Percentiles rank a stretch among this genome's conserved stretches.
These are phyloP conservation scores for Turdus rufiventris DNA, from an alignment of 2,113 vertebrate genomes.

Conservation along the genomic window DNA sequence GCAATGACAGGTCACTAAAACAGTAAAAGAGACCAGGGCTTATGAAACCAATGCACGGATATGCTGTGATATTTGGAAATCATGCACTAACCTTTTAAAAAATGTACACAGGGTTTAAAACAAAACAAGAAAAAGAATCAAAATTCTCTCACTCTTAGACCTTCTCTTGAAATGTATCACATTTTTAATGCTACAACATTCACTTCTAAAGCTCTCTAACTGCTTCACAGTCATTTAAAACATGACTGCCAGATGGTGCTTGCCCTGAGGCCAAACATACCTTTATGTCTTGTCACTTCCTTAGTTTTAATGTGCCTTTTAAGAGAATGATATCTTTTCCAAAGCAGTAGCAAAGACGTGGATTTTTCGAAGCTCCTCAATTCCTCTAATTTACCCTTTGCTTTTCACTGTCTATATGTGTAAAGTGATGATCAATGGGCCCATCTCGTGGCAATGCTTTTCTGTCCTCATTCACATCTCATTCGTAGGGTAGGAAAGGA, in stretches of 20 bases:
- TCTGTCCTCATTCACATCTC: not conserved
- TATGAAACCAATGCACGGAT: not conserved
- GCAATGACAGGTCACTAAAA: not conserved
- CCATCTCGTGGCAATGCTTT: not conserved
- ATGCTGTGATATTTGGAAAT: constrained; percentile 33
- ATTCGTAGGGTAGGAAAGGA: not conserved
- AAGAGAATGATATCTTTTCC: not conserved
- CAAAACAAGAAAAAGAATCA: not conserved
- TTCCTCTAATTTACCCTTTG: not conserved
- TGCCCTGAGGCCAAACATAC: not conserved
- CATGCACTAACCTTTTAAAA: not conserved
- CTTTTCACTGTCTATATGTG: not conserved
- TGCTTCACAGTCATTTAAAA: not conserved
- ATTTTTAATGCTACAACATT: not conserved
- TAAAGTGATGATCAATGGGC: not conserved
- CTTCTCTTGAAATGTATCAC: not conserved
- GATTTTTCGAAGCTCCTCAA: not conserved
- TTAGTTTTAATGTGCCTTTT: not conserved
- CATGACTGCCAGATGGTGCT: not conserved
- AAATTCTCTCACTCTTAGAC: not conserved
- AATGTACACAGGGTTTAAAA: not conserved
- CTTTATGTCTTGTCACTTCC: not conserved
- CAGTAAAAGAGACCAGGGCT: not conserved
- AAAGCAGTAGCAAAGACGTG: not conserved
- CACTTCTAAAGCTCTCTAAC: not conserved